Evolutionary conservation across 2,113 vertebrate species (phyloP).

Genomic region (Planiliza haematocheilus): DNA sequence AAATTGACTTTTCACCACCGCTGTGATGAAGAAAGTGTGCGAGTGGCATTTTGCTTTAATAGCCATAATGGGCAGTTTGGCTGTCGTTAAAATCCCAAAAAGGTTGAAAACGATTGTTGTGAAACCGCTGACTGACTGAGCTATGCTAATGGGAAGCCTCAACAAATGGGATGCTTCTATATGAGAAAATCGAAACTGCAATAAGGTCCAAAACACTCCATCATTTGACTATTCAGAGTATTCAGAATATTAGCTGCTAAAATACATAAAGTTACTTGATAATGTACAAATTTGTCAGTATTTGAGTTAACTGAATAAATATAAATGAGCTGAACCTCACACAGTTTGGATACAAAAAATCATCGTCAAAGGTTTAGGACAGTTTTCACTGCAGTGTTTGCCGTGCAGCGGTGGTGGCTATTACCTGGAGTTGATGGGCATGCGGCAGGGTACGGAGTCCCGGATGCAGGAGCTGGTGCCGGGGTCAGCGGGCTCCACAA

Average conservation of each 20-base stretch:
- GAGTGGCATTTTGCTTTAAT: constrained; percentile 1
- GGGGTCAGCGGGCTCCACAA: constrained; percentile 91
- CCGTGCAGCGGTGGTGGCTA: neutral
- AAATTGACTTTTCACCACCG: neutral
- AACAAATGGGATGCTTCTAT: neutral
- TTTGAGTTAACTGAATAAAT: neutral
- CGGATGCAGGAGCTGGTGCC: constrained; percentile 93
- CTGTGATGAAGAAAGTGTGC: neutral
- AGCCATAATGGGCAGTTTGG: constrained; percentile 7
- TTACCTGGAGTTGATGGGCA: constrained; percentile 90
- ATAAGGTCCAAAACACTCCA: no score
- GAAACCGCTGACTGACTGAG: neutral
- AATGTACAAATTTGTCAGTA: neutral
- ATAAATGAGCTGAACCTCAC: neutral
- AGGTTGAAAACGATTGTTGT: neutral
- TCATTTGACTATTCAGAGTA: neutral
- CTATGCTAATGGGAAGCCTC: neutral
- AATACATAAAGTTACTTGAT: no score
- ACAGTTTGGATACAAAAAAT: no score
- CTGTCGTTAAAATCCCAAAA: neutral
- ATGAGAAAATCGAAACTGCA: no score
- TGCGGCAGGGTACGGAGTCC: constrained; percentile 93
- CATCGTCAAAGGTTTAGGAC: no score
- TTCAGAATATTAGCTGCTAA: neutral
- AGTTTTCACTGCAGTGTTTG: no score